phyloP scores from a whole-genome alignment of 2,888 invertebrate species.

The Melanchra persicariae region DNA sequence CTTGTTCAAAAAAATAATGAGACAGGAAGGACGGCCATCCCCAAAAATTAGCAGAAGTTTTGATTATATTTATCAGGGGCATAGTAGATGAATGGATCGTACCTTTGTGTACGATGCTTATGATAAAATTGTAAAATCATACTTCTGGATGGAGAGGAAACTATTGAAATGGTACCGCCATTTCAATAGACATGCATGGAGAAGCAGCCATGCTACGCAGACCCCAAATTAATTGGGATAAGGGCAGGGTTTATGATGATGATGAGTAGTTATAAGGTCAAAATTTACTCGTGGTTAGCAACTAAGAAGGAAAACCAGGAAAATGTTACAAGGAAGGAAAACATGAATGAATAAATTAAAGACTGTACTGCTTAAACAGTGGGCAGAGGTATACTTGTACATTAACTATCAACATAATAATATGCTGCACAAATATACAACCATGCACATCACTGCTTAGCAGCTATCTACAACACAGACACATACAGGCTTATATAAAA shows the following conservation, averaged over 20 bases:
- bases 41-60: not conserved
- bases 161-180: not conserved
- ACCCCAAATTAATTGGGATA: too few relatives aligned
- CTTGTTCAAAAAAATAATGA: not conserved
- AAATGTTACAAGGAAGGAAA: not conserved
- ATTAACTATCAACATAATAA: too few relatives aligned
- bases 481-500: slow-evolving; percentile 22
- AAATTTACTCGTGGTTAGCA: not conserved
- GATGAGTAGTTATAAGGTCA: not conserved
- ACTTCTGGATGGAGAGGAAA: too few relatives aligned
- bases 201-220: too few relatives aligned
- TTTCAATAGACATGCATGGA: not conserved
- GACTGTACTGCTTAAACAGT: not conserved
- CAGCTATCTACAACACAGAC: slow-evolving; percentile 13
- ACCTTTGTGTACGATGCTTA: too few relatives aligned
- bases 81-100: too few relatives aligned
- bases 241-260: not conserved
- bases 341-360: not conserved
- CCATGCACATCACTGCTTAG: not conserved
- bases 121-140: too few relatives aligned
- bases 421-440: too few relatives aligned
- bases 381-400: not conserved
- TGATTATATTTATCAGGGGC: too few relatives aligned
- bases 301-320: not conserved
- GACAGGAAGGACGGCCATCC: not conserved